Evolutionary conservation across 2,888 invertebrate genomes (phyloP).

Genomic region (Campoplex capitator): DNA sequence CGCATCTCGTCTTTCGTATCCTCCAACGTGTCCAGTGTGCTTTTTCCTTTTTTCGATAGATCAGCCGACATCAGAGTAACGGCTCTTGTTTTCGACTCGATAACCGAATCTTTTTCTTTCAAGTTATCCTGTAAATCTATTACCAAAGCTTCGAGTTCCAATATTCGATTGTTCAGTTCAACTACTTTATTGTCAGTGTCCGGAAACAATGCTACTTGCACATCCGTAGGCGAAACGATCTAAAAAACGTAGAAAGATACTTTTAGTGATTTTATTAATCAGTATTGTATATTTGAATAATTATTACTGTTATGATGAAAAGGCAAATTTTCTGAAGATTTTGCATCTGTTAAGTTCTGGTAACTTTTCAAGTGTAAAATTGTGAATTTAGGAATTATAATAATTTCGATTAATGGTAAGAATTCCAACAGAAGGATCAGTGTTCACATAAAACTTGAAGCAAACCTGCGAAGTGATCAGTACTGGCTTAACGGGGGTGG

Average conservation of each 20-base stretch:
- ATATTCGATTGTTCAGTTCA: constrained; percentile 89
- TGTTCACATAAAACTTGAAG: constrained; percentile 9
- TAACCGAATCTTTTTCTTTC: constrained; percentile 93
- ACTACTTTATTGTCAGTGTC: constrained; percentile 88
- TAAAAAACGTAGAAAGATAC: constrained; percentile 63
- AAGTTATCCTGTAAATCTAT: constrained; percentile 93
- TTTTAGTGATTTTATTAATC: not conserved
- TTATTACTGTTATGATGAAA: not conserved
- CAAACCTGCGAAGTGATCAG: constrained; percentile 77
- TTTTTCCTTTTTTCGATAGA: constrained; percentile 89
- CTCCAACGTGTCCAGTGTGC: constrained; percentile 90
- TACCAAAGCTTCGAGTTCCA: constrained; percentile 91
- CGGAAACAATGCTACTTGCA: constrained; percentile 84
- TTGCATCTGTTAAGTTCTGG: not conserved
- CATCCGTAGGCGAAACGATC: constrained; percentile 68
- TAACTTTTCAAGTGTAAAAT: too few species aligned
- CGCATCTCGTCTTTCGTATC: constrained; percentile 93
- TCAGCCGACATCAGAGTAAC: constrained; percentile 91
- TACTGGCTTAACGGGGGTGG: constrained; percentile 76
- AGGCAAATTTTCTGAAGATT: not conserved
- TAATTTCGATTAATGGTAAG: not conserved
- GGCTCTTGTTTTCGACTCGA: constrained; percentile 92
- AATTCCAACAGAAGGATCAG: not conserved
- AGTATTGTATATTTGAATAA: not conserved
- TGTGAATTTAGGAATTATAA: not conserved